Evolutionary conservation across 2,113 vertebrate genomes (phyloP).

Genomic region (Gasterosteus aculeatus): DNA sequence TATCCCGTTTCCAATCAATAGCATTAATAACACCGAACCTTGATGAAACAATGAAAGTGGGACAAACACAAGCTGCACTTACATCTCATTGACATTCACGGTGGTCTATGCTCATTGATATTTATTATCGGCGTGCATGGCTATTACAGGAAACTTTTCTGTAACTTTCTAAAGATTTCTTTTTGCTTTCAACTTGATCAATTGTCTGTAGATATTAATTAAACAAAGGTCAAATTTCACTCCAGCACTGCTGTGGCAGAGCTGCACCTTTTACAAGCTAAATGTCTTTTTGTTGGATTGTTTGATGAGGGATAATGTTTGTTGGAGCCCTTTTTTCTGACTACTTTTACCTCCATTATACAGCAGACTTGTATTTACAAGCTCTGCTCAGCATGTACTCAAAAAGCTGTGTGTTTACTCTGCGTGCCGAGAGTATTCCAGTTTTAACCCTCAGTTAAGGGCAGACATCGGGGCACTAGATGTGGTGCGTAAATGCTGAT

Average conservation of each 20-base stretch:
- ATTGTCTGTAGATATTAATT: not conserved
- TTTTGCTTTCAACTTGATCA: not conserved
- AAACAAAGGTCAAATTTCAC: not conserved
- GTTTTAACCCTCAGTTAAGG: not conserved
- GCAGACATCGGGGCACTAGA: too few species aligned
- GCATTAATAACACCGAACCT: not conserved
- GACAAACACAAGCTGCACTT: not conserved
- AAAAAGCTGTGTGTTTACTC: not conserved
- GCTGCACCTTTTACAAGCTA: not conserved
- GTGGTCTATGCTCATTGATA: not conserved
- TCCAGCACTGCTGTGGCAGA: too few species aligned
- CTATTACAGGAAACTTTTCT: not conserved
- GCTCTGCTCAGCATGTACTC: not conserved
- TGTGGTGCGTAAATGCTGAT: not conserved
- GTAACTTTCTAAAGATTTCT: too few species aligned
- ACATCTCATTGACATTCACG: not conserved
- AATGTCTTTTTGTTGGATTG: too few species aligned
- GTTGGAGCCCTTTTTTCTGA: not conserved
- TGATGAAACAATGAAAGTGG: not conserved
- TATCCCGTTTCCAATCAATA: not conserved
- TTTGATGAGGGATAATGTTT: not conserved
- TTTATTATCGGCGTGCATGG: not conserved
- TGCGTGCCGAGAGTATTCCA: not conserved
- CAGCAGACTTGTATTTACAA: not conserved
- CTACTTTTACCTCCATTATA: not conserved